Percentiles rank a stretch among this genome's conserved stretches.
phyloP scores from a whole-genome alignment of 1,140 invertebrate genomes.

The Pogonomyrmex californicus region DNA sequence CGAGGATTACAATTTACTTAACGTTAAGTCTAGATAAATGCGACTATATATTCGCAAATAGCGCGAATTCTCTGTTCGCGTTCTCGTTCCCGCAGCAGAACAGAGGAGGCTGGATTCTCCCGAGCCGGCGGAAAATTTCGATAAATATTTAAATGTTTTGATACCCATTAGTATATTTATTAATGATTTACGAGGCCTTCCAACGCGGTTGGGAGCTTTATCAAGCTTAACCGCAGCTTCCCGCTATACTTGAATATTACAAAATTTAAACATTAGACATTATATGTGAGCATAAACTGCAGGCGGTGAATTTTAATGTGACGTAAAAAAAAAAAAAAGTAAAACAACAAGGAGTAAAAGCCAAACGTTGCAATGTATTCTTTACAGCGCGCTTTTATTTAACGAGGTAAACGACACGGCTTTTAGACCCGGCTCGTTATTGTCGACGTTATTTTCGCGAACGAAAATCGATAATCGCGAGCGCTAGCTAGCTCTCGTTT shows the following conservation, averaged over 20 bases:
- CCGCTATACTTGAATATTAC: neutral
- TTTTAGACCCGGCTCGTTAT: neutral
- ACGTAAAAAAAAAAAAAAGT: neutral
- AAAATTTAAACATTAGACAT: neutral
- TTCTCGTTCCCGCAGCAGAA: neutral
- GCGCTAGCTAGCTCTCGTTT: neutral
- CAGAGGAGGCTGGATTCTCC: neutral
- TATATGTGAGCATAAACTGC: neutral
- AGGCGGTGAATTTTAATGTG: neutral
- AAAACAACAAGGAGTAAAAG: neutral
- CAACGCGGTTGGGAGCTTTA: neutral
- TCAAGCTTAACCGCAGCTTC: neutral
- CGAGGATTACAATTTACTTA: slow-evolving; percentile 42
- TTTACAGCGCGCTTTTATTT: neutral
- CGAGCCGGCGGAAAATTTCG: neutral
- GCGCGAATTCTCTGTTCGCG: neutral
- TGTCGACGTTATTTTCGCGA: neutral
- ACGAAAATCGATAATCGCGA: slow-evolving; percentile 4
- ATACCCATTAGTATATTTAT: neutral
- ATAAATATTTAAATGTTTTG: slow-evolving; percentile 19
- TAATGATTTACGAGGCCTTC: neutral
- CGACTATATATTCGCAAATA: slow-evolving; percentile 5
- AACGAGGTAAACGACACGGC: neutral
- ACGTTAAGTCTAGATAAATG: slow-evolving; percentile 40
- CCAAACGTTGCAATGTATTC: neutral